Conservation (phyloP, 2,113 vertebrate species). For the Gambusia holbrooki region DNA sequence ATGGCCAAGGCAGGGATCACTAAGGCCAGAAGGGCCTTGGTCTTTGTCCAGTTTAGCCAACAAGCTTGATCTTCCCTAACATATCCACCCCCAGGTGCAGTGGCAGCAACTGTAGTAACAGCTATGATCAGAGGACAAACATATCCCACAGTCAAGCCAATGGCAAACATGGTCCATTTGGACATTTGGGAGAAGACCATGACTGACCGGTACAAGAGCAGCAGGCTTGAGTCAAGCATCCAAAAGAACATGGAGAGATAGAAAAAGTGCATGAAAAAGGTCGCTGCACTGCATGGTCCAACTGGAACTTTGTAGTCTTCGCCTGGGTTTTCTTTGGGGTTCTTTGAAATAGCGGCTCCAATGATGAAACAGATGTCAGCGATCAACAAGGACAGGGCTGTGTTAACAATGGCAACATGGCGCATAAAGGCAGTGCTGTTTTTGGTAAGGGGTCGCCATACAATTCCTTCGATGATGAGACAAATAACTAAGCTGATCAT, state of each 20-base stretch:
- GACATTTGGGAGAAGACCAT: conserved; percentile 84
- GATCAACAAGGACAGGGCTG: conserved; percentile 80
- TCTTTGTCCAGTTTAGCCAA: conserved; percentile 88
- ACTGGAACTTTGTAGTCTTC: conserved; percentile 8
- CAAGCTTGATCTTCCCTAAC: conserved; percentile 73
- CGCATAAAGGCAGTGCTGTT: conserved; percentile 86
- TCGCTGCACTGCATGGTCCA: conserved; percentile 79
- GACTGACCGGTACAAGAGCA: conserved; percentile 86
- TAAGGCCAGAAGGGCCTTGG: conserved; percentile 86
- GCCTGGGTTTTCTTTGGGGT: conserved; percentile 40
- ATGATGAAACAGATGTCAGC: conserved; percentile 88
- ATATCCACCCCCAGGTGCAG: conserved; percentile 78
- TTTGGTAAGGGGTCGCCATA: conserved; percentile 82
- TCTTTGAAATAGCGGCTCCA: conserved; percentile 54
- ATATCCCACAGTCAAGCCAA: conserved; percentile 84
- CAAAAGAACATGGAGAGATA: conserved; percentile 92
- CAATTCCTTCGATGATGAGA: conserved; percentile 79
- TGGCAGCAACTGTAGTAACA: conserved; percentile 82
- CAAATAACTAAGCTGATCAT: conserved; percentile 84
- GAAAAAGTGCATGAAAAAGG: conserved; percentile 90
- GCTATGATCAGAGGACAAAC: conserved; percentile 86
- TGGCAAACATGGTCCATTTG: conserved; percentile 77
- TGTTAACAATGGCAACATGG: conserved; percentile 87
- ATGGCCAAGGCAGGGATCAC: conserved; percentile 85
- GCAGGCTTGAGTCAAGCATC: conserved; percentile 88